phyloP scores from a whole-genome alignment of 2,888 invertebrate genomes.

The Cosmorhoe ocellata region DNA sequence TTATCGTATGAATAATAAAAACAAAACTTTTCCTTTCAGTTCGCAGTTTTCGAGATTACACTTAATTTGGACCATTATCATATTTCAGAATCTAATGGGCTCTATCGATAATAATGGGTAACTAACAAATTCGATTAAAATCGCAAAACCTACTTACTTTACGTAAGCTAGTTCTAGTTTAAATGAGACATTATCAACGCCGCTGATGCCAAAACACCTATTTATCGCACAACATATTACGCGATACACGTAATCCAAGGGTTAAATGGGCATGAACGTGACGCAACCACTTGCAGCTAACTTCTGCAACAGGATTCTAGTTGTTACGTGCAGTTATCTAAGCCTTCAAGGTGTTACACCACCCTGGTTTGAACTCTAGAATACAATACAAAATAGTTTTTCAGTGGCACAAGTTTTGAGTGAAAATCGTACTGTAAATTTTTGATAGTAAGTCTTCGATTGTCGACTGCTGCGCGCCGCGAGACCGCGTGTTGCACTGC shows the following conservation, averaged over 20 bases:
- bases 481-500: slow-evolving; percentile 70
- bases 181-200: slow-evolving; percentile 27
- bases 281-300: slow-evolving; percentile 16
- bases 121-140: slow-evolving; percentile 4
- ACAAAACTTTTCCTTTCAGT: too few species aligned
- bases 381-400: neutral
- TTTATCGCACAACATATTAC: slow-evolving; percentile 30
- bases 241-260: slow-evolving; percentile 36
- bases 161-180: slow-evolving; percentile 26
- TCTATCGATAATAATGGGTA: neutral
- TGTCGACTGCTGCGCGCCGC: slow-evolving; percentile 67
- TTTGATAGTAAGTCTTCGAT: slow-evolving; percentile 43
- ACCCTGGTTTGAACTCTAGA: neutral
- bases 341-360: slow-evolving; percentile 38
- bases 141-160: slow-evolving; percentile 11
- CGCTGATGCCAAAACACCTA: slow-evolving; percentile 22
- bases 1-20: too few species aligned
- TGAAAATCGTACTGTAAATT: slow-evolving; percentile 35
- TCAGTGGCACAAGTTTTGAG: slow-evolving; percentile 20
- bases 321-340: slow-evolving; percentile 64
- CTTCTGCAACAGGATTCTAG: slow-evolving; percentile 41
- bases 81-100: neutral
- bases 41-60: too few species aligned
- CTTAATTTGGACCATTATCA: too few species aligned
- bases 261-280: slow-evolving; percentile 27